Base-by-base conservation (phyloP, 2,888 invertebrate species). In the Pollenia angustigena region DNA sequence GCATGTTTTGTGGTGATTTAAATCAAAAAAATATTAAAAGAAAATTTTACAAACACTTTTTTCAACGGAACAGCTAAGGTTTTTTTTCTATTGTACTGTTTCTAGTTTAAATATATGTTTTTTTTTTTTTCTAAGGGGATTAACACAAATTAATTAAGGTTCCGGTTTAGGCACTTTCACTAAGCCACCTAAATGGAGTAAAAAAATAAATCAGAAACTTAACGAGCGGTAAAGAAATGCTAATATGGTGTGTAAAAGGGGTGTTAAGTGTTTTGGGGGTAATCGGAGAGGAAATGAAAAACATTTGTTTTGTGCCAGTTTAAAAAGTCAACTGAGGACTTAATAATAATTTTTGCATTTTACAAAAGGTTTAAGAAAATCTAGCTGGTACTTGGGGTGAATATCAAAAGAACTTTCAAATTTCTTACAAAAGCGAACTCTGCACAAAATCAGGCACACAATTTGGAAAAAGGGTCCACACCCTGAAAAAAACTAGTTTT, bases 1-100 rank as follows among this genome's bases (percentile, higher is more conserved):
- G 87, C 87, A 87, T 87, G 87, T 87, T 84, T 81, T 72, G 60
- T 64, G 81, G 84, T 74, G 84, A 87, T 87, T 87, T 87, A 66
- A 84, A 87, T 83, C 83, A 68, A 68, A 66, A 62, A 44, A 69
- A 46, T 6, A 14, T 48, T 48, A 79, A 71, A 44, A 23, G 69
- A 42, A 83, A 80, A 83, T 83, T 81, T 60, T 42, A 72, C 64
- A 69, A 81, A 81, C 62, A 83, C 64, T 80, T 72, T 80, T 32
- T 32, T 52, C 52, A 44, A 11, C 11, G 23, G 16, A 69, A 44
- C 9, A 50, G 23, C 18, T 75, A 48, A 52, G 23, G 48, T 54
- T 78, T 6, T 76, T 76, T 42, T 16, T 12, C 50, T 18, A 44
- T 44, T 18, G 14, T n/a, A n/a, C 54, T 56, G 12, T 62, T 62